Conservation (phyloP, 2,888 invertebrate genomes). For the Cyrtodaria siliqua region DNA sequence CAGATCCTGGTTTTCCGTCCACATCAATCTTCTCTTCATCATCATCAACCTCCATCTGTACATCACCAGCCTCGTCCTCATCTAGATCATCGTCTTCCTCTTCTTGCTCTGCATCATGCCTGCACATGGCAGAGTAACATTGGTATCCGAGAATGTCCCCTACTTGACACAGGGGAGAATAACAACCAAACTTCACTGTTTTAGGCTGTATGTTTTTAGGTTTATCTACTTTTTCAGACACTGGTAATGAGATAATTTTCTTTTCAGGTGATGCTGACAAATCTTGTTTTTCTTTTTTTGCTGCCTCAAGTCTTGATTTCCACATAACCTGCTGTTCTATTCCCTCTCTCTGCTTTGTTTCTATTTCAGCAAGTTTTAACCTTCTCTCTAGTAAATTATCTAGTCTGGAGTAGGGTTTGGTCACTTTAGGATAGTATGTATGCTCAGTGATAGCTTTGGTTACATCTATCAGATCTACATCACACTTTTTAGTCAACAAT, state of each 20-base stretch:
- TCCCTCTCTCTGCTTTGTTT: conserved; percentile 78
- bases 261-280: conserved; percentile 56
- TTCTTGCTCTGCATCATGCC: conserved; percentile 50
- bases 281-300: conserved; percentile 59
- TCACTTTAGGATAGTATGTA: conserved; percentile 95
- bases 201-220: conserved; percentile 43
- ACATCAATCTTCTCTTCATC: conserved; percentile 56
- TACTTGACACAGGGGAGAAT: conserved; percentile 74
- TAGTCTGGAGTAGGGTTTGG: conserved; percentile 91
- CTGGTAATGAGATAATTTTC: conserved; percentile 57
- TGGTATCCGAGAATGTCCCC: conserved; percentile 42
- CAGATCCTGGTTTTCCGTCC: conserved; percentile 31
- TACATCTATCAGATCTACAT: conserved; percentile 93
- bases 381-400: conserved; percentile 94
- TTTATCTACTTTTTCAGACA: conserved; percentile 45
- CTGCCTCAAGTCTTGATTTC: conserved; percentile 74
- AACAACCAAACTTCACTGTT: conserved; percentile 68
- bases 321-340: conserved; percentile 80
- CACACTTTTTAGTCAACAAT: conserved; percentile 67
- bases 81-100: conserved; percentile 68
- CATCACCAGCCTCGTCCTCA: conserved; percentile 57
- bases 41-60: conserved; percentile 62
- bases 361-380: conserved; percentile 89
- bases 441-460: conserved; percentile 93
- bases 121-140: conserved; percentile 66